Percentiles rank a stretch among this genome's conserved stretches.
These are phyloP conservation scores for Apotomis capreana DNA, from an alignment of 2,888 invertebrate species.

Conservation along the genomic window DNA sequence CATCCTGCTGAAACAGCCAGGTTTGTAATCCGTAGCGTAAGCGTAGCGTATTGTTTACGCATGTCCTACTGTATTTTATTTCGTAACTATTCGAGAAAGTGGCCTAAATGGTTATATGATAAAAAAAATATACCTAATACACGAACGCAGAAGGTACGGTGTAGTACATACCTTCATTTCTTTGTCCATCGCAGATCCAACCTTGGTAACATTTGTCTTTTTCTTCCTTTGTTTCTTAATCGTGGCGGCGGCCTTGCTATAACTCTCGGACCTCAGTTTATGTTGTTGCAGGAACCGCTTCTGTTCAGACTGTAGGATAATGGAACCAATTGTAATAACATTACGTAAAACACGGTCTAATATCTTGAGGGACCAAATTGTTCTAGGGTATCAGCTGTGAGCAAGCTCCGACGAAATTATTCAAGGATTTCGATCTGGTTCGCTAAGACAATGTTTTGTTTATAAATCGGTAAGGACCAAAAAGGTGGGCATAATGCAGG, in stretches of 20 bases:
- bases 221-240: slow-evolving; percentile 96
- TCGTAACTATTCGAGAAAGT: no score
- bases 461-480: not conserved
- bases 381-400: slow-evolving; percentile 15
- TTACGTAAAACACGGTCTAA: slow-evolving; percentile 14
- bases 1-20: no score
- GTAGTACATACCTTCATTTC: slow-evolving; percentile 89
- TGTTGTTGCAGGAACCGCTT: slow-evolving; percentile 97
- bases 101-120: no score
- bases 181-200: slow-evolving; percentile 93
- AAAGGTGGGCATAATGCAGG: not conserved
- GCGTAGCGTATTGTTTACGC: no score
- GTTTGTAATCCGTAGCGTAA: no score
- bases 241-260: slow-evolving; percentile 94
- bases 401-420: not conserved
- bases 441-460: not conserved
- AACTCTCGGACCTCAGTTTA: slow-evolving; percentile 94
- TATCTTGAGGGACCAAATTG: not conserved
- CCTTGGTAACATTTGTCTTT: slow-evolving; percentile 91
- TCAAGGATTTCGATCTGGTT: not conserved
- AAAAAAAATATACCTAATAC: no score
- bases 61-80: no score
- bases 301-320: slow-evolving; percentile 89
- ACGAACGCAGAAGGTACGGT: not conserved
- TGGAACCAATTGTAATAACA: slow-evolving; percentile 38